A percentile compares a stretch with the other conserved stretches of the same genome.
Evolutionary conservation across 2,113 vertebrate species (phyloP).

Genomic region (Pachycephala philippinensis): DNA sequence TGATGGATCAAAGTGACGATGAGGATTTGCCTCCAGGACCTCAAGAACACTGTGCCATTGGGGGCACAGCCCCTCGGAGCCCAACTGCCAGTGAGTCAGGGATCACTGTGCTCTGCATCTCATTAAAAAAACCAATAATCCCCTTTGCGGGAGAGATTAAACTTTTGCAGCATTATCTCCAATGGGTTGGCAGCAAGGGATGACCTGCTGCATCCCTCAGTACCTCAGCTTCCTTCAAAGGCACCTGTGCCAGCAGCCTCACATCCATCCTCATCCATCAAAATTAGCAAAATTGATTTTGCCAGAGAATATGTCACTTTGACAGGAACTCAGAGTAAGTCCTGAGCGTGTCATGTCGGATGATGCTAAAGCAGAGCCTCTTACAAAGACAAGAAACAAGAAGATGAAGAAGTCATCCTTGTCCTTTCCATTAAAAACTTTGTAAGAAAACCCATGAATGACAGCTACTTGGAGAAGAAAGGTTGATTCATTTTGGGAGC

Average conservation of each 20-base stretch:
- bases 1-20: background rate
- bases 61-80: background rate
- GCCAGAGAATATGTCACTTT: background rate
- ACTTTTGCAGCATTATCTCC: background rate
- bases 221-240: background rate
- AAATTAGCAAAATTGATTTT: background rate
- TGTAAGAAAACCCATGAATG: background rate
- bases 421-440: background rate
- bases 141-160: background rate
- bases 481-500: background rate
- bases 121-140: background rate
- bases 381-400: background rate
- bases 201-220: background rate
- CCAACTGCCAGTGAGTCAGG: background rate
- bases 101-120: background rate
- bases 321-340: background rate
- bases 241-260: background rate
- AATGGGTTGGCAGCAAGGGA: rapidly evolving
- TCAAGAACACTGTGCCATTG: background rate
- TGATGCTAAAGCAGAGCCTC: background rate
- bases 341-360: background rate
- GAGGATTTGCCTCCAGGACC: background rate
- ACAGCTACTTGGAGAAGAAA: background rate
- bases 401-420: background rate
- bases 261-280: background rate